Evolutionary conservation across 2,797 vertebrate genomes (phyloP).

Genomic region (Notolepis coatsorum): DNA sequence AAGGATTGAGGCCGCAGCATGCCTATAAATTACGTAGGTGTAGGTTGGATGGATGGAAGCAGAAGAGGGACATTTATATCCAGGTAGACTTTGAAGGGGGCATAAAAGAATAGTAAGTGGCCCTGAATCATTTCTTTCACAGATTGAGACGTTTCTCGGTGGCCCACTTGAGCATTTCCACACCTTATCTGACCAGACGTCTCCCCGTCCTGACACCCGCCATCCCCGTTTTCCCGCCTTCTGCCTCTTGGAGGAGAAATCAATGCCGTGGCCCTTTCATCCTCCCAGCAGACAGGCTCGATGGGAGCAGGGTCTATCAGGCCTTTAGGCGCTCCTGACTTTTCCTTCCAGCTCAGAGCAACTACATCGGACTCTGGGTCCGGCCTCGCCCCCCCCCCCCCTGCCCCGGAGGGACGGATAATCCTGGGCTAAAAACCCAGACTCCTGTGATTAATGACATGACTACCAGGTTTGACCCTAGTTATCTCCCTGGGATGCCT

Average conservation of each 20-base stretch:
- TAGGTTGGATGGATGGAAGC: constrained; percentile 12
- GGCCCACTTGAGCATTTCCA: constrained; percentile 37
- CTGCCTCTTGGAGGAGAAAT: constrained; percentile 70
- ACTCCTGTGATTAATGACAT: constrained; percentile 78
- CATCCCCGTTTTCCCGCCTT: constrained; percentile 59
- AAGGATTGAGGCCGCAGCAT: no score
- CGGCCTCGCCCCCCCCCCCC: constrained; percentile 49
- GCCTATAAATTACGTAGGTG: no score
- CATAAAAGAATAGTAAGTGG: constrained; percentile 5
- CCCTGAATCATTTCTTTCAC: constrained; percentile 30
- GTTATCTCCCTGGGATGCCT: constrained; percentile 67
- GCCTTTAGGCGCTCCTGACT: constrained; percentile 63
- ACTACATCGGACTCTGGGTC: constrained; percentile 54
- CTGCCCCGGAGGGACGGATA: constrained; percentile 69
- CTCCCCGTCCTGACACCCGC: constrained; percentile 48
- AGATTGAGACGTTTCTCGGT: constrained; percentile 14
- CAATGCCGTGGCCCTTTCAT: constrained; percentile 71
- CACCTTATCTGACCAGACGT: constrained; percentile 50
- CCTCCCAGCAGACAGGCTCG: constrained; percentile 61
- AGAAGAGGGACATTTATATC: no score
- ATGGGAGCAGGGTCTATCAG: constrained; percentile 66
- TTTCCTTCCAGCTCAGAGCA: constrained; percentile 62
- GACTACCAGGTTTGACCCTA: constrained; percentile 68
- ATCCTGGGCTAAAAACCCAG: constrained; percentile 66
- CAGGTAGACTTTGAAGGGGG: neutral